Conservation (phyloP, 2,797 vertebrate genomes). For the Hipposideros larvatus region DNA sequence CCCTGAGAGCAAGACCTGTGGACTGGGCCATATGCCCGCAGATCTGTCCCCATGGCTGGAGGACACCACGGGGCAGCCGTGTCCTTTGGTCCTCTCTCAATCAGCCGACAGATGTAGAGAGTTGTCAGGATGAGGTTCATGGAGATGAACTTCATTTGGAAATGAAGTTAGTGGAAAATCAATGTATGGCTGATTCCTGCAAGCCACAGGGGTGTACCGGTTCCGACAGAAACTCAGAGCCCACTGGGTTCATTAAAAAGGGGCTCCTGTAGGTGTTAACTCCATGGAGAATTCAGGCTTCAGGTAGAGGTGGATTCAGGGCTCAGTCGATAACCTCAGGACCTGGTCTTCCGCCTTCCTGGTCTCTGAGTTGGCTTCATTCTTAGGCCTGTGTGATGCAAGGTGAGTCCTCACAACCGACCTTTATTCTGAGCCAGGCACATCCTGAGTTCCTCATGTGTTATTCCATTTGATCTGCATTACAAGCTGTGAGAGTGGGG, state of each 20-base stretch:
- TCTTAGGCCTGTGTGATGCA: not conserved
- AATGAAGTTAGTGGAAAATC: not conserved
- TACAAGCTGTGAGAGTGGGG: not conserved
- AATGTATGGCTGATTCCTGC: not conserved
- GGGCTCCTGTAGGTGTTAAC: not conserved
- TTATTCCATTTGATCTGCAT: not conserved
- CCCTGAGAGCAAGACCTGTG: not conserved
- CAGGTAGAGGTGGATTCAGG: not conserved
- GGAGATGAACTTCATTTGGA: no score
- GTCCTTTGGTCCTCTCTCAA: no score
- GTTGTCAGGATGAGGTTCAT: not conserved
- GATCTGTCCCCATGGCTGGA: not conserved
- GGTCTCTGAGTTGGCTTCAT: not conserved
- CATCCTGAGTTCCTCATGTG: not conserved
- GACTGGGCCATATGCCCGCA: not conserved
- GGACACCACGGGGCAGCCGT: not conserved
- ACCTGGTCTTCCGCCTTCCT: not conserved
- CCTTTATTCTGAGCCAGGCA: not conserved
- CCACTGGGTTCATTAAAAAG: not conserved
- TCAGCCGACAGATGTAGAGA: not conserved
- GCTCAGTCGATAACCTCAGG: not conserved
- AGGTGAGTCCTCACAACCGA: not conserved
- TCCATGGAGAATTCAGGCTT: not conserved
- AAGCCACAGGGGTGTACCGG: rapidly evolving
- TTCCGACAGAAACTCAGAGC: not conserved